A percentile compares a stretch with the other conserved stretches of the same genome.
Evolutionary conservation across 2,888 invertebrate genomes (phyloP).

Genomic region (Trissolcus brochymenae): DNA sequence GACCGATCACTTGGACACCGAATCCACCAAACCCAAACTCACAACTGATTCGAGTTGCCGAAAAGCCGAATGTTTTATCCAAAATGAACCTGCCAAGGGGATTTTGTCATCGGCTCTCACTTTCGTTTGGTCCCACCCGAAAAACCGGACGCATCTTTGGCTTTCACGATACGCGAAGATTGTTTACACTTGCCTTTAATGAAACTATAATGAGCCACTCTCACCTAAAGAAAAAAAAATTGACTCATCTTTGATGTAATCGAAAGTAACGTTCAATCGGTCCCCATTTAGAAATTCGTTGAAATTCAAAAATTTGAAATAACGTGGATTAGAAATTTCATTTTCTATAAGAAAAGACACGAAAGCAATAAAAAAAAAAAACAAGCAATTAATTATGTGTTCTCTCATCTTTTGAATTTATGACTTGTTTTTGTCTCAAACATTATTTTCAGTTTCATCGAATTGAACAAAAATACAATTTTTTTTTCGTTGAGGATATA

Average conservation of each 20-base stretch:
- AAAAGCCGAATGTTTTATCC: conserved; percentile 42
- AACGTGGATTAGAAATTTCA: too few species aligned
- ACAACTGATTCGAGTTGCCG: conserved; percentile 30
- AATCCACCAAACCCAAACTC: conserved; percentile 11
- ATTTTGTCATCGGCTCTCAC: conserved; percentile 39
- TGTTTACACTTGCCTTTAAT: conserved; percentile 28
- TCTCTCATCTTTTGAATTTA: too few species aligned
- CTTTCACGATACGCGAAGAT: conserved; percentile 33
- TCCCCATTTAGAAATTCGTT: too few species aligned
- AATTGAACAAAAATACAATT: too few species aligned
- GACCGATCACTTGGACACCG: conserved; percentile 9
- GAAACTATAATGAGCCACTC: conserved; percentile 17
- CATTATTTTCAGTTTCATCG: too few species aligned
- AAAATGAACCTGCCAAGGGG: conserved; percentile 20
- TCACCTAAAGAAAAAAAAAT: conserved; percentile 28
- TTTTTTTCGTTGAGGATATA: too few species aligned
- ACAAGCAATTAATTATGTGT: too few species aligned
- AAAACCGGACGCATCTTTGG: conserved; percentile 30
- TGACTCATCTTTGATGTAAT: conserved; percentile 28
- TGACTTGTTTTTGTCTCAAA: too few species aligned
- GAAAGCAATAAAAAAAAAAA: too few species aligned
- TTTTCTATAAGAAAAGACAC: too few species aligned
- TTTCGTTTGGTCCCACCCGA: conserved; percentile 44
- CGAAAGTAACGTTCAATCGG: conserved; percentile 11
- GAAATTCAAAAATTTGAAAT: too few species aligned